phyloP scores from a whole-genome alignment of 2,797 vertebrate genomes.

The Morus bassanus region DNA sequence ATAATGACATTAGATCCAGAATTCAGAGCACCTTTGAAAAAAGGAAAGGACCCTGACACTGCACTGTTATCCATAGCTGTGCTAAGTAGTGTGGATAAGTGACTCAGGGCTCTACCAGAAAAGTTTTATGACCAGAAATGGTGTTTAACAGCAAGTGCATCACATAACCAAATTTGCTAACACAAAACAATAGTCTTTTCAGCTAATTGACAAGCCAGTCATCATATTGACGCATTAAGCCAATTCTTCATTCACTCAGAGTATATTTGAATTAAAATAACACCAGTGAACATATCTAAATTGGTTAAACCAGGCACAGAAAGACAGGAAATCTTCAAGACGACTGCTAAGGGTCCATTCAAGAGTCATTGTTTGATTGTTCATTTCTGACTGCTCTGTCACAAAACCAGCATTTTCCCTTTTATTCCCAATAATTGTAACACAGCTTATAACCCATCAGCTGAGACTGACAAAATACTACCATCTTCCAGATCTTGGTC shows the following conservation, averaged over 20 bases:
- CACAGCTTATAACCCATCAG: not conserved
- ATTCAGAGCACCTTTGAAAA: not conserved
- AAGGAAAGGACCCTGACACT: not conserved
- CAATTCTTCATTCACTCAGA: not conserved
- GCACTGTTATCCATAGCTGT: not conserved
- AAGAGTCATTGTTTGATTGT: not conserved
- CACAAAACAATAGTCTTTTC: not conserved
- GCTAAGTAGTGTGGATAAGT: not conserved
- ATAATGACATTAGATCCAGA: not conserved
- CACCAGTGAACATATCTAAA: not conserved
- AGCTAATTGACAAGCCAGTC: not conserved
- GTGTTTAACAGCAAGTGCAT: not conserved
- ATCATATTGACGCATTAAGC: fast-evolving
- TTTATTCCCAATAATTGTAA: not conserved
- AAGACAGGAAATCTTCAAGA: not conserved
- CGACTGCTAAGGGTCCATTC: not conserved
- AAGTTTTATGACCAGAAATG: not conserved
- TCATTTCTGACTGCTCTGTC: not conserved
- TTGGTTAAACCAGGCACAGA: not conserved
- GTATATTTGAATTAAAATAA: not conserved
- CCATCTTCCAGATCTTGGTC: not conserved
- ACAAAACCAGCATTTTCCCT: not conserved
- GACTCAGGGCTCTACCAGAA: not conserved
- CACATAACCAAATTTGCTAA: not conserved
- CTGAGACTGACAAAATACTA: not conserved